Evolutionary conservation across 2,113 vertebrate genomes (phyloP).

Genomic region (Emydura subglobosa): DNA sequence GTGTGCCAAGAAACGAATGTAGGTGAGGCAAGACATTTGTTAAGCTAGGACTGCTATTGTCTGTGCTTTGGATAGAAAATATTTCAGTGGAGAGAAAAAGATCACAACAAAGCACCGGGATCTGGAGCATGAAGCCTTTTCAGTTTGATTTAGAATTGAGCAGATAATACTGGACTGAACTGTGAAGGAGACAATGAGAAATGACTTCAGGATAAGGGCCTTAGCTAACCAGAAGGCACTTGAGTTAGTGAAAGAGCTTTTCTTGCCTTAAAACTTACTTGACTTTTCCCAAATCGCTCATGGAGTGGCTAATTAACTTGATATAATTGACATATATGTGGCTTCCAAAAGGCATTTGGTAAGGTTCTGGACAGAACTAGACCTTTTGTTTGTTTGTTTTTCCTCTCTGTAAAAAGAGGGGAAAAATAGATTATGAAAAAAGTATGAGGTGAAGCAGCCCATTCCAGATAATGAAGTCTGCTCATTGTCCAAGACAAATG

Average conservation of each 20-base stretch:
- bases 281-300: background rate
- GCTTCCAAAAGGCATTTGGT: background rate
- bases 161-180: background rate
- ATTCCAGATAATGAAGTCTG: background rate
- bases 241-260: background rate
- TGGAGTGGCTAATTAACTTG: accelerated
- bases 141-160: background rate
- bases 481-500: background rate
- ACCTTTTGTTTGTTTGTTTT: background rate
- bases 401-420: background rate
- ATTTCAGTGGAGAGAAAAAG: background rate
- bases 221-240: background rate
- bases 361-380: background rate
- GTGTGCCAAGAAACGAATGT: background rate
- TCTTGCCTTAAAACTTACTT: background rate
- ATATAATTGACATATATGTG: accelerated
- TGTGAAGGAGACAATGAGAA: background rate
- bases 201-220: background rate
- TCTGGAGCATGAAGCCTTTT: accelerated
- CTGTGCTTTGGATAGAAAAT: accelerated
- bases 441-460: background rate
- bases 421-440: background rate
- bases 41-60: accelerated
- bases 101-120: accelerated
- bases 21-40: background rate